These are phyloP conservation scores for Sigmodon hispidus DNA, from an alignment of 2,113 vertebrate species.

Conservation along the genomic window DNA sequence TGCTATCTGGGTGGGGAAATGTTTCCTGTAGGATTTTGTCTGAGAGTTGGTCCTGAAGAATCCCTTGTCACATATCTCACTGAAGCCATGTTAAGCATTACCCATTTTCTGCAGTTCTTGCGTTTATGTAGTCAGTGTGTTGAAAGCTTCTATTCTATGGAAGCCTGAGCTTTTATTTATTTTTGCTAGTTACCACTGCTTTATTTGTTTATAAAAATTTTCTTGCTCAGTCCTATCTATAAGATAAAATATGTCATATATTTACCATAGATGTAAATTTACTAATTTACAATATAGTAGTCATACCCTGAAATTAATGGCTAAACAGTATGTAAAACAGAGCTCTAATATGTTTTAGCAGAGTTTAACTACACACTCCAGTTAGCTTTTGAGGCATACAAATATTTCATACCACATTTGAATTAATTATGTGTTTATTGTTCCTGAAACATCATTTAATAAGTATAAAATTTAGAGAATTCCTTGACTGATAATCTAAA, in stretches of 20 bases:
- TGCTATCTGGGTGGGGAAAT: not conserved
- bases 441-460: not conserved
- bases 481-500: not conserved
- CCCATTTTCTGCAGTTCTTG: not conserved
- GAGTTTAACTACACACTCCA: not conserved
- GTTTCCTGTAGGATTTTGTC: not conserved
- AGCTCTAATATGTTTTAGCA: not conserved
- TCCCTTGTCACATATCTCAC: not conserved
- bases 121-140: not conserved
- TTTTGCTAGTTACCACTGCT: not conserved
- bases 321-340: not conserved
- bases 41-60: not conserved
- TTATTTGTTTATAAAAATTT: not conserved
- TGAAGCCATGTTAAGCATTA: not conserved
- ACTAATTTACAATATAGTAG: not conserved
- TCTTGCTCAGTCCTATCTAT: not conserved
- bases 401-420: not conserved
- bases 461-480: not conserved
- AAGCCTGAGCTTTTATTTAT: not conserved
- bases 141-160: not conserved
- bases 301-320: not conserved
- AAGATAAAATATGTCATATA: not conserved
- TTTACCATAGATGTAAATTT: not conserved
- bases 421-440: conserved; percentile 30
- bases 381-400: not conserved